Evolutionary conservation across 2,888 invertebrate species (phyloP), one percentile per base, ranked within the genome.

Genomic region (Erebia ligea): DNA sequence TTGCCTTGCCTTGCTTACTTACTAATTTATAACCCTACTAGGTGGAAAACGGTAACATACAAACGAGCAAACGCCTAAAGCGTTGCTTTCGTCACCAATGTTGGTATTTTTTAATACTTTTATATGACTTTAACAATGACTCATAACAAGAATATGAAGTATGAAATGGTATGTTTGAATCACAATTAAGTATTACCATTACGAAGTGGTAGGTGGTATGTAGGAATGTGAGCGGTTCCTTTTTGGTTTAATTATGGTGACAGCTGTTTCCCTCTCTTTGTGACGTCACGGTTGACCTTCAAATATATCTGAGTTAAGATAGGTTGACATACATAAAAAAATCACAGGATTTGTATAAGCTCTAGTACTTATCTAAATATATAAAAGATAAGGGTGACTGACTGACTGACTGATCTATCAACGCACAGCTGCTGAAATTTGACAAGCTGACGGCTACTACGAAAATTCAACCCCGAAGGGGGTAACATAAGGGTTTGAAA

Each of bases 221-320:
- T 11, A 15, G 50, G 67, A 58, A 67, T 67, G 58, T 48, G 67
- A 67, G 48, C 17, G 67, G 67, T 67, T 67, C 67, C 58, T 58
- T 67, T 58, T 48, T 13, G 48, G 25, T 48, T 17, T 67, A 67
- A 21, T 66, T 34, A 66, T 25, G 67, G 67, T 48, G 67, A 67
- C 50, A 67, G 67, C 11, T 59, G 25, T 25, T 67, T 67, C 50
- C 67, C 58, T 64, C 50, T 50, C 17, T 59, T 34, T 42, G 15
- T 58, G 67, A 67, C 58, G 57, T 67, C 66, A 57, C 42, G 9
- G n/a, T 19, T 21, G 56, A 45, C 56, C 66, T 66, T 66, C 15
- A 19, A 65, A 21, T 62, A 45, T 21, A 48, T 62, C 48, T 45
- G 17, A 42, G 42, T 42, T 59, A 15, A n/a, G 9, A 50, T 50